Evolutionary conservation across 2,797 vertebrate genomes (phyloP).

Genomic region (Oreortyx pictus): DNA sequence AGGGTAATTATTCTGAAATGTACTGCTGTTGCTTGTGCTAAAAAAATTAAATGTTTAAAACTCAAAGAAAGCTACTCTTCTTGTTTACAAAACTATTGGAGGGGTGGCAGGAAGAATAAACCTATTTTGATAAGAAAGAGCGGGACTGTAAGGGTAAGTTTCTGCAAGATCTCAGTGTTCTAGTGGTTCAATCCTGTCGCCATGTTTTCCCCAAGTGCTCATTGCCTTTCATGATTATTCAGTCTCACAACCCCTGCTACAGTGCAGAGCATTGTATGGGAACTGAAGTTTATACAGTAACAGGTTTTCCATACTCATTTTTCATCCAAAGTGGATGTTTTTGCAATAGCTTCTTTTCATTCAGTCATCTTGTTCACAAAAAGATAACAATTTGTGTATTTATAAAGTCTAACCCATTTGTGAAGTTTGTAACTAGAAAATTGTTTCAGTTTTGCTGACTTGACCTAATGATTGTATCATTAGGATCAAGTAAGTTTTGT

Average conservation of each 20-base stretch:
- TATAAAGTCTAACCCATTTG: background rate
- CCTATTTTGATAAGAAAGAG: background rate
- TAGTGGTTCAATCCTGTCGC: background rate
- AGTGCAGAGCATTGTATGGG: background rate
- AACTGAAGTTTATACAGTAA: background rate
- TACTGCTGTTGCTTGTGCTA: background rate
- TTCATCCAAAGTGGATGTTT: background rate
- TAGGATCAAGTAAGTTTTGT: background rate
- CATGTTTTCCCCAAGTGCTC: background rate
- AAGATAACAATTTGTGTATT: background rate
- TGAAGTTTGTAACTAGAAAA: background rate
- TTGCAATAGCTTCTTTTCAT: background rate
- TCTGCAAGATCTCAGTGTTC: background rate
- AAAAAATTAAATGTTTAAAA: background rate
- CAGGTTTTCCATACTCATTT: background rate
- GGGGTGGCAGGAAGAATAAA: background rate
- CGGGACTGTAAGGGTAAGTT: background rate
- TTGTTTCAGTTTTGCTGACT: background rate
- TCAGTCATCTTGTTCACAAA: background rate
- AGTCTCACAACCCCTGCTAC: background rate
- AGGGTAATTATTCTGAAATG: background rate
- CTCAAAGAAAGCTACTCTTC: background rate
- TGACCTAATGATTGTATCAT: background rate
- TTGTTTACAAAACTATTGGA: conserved; percentile 23
- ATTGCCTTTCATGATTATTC: background rate